Base-by-base conservation (phyloP, 2,113 vertebrate genomes). In the Gopherus evgoodei region DNA sequence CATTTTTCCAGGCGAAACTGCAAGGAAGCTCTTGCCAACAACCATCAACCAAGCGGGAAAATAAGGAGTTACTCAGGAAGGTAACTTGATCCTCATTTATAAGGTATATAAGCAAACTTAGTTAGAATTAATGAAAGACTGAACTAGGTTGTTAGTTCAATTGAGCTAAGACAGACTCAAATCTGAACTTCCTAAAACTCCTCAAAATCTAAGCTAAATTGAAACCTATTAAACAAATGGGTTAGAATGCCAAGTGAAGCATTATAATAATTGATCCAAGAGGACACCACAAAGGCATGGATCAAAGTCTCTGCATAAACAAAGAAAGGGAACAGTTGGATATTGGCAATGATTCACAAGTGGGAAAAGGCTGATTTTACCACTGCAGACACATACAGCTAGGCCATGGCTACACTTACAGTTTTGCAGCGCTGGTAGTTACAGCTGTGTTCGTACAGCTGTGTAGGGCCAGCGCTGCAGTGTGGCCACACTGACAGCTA, bases 31-130 rank as follows among this genome's bases (percentile, higher is more conserved):
- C 19, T 95, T 80, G 54, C 1, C 47, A 91, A 92, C 8, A 47
- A 86, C 22, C 57, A 83, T 17, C 44, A 86, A 75, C 0, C 1
- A 27, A 86, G 6, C 2, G 24, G 57, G 72, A 90, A 93, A 91
- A 21, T n/a, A 92, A 65, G 85, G 87, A 6, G 87, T 17, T 38
- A 89, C 42, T 75, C 19, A 92, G 88, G 78, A 91, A 53, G 1
- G 4, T 54, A 53, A 78, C 14, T 17, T 11, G 49, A 1, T 47
- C 44, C 79, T 80, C 38, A 42, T 0, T 65, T 2, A 29, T 44
- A 81, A 87, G 87, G 25, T 29, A 78, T 29, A 50, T 16, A 76
- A 85, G 44, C n/a, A 93, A 44, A 93, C 75, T 3, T 82, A 11
- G 2, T n/a, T 69, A 1, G 44, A 81, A 81, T 38, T 90, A 54